phyloP scores from a whole-genome alignment of 2,888 invertebrate genomes.

The Pocota personata region DNA sequence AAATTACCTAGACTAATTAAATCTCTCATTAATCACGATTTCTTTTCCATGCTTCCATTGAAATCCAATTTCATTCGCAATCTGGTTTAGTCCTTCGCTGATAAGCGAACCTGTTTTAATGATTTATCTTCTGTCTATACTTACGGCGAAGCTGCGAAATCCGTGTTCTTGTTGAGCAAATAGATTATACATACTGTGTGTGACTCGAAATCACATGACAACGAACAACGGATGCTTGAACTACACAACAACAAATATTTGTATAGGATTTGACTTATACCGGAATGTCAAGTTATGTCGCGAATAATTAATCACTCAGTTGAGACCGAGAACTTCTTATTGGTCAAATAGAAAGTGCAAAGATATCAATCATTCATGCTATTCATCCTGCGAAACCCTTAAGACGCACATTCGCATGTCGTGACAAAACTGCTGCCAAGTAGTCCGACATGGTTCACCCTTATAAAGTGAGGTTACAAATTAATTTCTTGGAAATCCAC shows the following conservation, averaged over 20 bases:
- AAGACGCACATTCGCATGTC: constrained; percentile 68
- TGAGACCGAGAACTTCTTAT: constrained; percentile 19
- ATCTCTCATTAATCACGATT: constrained; percentile 65
- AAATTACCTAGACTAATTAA: constrained; percentile 58
- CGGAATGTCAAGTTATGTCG: constrained; percentile 73
- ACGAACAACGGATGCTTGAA: constrained; percentile 29
- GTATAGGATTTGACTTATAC: constrained; percentile 62
- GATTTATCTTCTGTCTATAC: constrained; percentile 56
- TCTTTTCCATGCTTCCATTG: constrained; percentile 19
- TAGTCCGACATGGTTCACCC: constrained; percentile 51
- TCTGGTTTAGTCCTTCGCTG: constrained; percentile 63
- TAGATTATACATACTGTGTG: constrained; percentile 51
- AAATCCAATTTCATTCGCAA: constrained; percentile 57
- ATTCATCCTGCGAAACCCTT: constrained; percentile 65
- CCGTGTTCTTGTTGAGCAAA: constrained; percentile 48
- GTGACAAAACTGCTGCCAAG: constrained; percentile 43
- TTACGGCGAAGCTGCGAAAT: constrained; percentile 27
- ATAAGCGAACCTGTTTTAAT: constrained; percentile 72
- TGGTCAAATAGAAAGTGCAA: constrained; percentile 69
- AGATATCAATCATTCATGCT: constrained; percentile 73
- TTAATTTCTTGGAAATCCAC: constrained; percentile 72
- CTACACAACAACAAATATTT: constrained; percentile 71
- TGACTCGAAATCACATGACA: constrained; percentile 1
- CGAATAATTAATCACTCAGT: constrained; percentile 69
- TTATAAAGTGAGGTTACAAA: constrained; percentile 72